Evolutionary conservation across 2,797 vertebrate genomes (phyloP).

Genomic region (Halcyon chelicuti): DNA sequence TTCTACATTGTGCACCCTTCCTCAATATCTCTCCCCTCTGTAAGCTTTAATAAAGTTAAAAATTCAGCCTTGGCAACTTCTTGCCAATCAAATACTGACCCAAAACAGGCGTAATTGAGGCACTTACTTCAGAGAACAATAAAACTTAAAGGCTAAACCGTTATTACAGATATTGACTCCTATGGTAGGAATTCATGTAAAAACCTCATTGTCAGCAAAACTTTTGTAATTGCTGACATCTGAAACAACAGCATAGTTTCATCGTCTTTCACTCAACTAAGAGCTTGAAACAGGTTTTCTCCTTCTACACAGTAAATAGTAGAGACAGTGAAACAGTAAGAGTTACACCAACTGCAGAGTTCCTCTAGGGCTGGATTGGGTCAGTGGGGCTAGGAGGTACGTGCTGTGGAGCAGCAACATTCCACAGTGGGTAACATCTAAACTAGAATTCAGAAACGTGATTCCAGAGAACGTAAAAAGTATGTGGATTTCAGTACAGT

Average conservation of each 20-base stretch:
- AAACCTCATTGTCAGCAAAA: neutral
- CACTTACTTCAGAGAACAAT: neutral
- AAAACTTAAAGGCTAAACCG: neutral
- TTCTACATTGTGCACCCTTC: neutral
- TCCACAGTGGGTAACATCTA: neutral
- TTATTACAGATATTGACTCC: neutral
- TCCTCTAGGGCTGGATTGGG: neutral
- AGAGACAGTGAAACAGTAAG: neutral
- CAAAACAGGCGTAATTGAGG: neutral
- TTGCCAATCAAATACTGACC: neutral
- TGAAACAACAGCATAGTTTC: neutral
- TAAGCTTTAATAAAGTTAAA: neutral
- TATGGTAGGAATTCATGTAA: neutral
- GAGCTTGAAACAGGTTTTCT: neutral
- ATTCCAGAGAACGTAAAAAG: neutral
- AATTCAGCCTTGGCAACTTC: neutral
- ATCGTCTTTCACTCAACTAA: neutral
- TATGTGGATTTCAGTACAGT: neutral
- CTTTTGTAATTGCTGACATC: neutral
- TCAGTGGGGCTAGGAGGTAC: neutral
- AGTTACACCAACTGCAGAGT: neutral
- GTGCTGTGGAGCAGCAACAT: neutral
- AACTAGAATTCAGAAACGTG: neutral
- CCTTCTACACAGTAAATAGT: neutral
- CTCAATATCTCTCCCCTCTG: neutral